These are phyloP conservation scores for Nephrotoma appendiculata DNA, from an alignment of 2,888 invertebrate species.

Conservation along the genomic window DNA sequence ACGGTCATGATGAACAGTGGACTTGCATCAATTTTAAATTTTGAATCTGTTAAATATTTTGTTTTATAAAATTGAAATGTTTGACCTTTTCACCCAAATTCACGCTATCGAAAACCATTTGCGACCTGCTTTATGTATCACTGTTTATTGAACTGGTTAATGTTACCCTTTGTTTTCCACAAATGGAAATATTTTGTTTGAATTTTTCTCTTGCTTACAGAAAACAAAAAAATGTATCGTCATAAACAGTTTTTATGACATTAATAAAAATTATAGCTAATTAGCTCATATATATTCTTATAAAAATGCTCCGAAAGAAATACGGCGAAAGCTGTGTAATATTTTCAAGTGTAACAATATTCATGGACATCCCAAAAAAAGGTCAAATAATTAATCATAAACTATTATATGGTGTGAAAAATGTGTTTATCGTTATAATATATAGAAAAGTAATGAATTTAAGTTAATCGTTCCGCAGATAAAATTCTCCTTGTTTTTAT, in stretches of 20 bases:
- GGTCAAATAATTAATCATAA: not conserved
- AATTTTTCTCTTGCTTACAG: too few relatives aligned
- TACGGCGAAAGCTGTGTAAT: not conserved
- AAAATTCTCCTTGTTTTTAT: not conserved
- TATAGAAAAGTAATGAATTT: not conserved
- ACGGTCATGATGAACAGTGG: too few relatives aligned
- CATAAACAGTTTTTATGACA: not conserved
- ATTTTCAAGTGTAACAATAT: not conserved
- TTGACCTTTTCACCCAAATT: too few relatives aligned
- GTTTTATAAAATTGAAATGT: too few relatives aligned
- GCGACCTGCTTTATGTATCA: too few relatives aligned
- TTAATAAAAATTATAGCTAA: not conserved
- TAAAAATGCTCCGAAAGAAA: not conserved
- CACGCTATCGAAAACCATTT: too few relatives aligned
- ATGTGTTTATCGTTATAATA: not conserved
- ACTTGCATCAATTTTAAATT: too few relatives aligned
- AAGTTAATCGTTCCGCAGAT: not conserved
- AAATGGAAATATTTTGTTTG: too few relatives aligned
- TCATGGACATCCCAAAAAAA: not conserved
- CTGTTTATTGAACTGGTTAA: too few relatives aligned
- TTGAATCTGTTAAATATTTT: too few relatives aligned
- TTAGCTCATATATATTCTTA: not conserved
- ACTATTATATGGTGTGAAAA: not conserved
- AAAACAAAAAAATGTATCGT: not conserved
- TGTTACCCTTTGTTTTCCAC: too few relatives aligned